Conservation (phyloP, 2,797 vertebrate species). For the Hemitrygon akajei region DNA sequence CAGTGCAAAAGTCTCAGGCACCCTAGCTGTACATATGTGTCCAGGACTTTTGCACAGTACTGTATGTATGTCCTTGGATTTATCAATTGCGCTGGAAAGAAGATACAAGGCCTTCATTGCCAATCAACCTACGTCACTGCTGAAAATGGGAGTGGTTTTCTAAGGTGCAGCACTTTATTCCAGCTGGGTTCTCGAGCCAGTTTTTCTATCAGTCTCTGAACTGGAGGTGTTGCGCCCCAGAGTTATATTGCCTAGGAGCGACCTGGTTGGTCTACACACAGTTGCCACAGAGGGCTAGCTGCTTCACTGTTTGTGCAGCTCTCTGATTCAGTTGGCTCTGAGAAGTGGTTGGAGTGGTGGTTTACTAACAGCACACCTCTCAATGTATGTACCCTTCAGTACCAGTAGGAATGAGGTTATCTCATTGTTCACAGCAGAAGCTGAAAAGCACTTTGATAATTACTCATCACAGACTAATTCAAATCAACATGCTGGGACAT, state of each 20-base stretch:
- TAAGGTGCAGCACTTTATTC: no score
- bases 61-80: no score
- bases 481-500: background rate
- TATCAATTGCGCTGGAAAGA: background rate
- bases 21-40: no score
- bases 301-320: background rate
- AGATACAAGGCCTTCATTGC: background rate
- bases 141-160: background rate
- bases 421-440: background rate
- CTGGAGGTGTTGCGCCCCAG: background rate
- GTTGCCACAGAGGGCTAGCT: background rate
- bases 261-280: background rate
- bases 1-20: no score
- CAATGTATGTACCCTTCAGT: background rate
- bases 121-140: background rate
- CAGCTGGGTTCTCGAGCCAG: background rate
- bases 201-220: background rate
- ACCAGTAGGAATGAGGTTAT: background rate
- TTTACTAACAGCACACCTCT: background rate
- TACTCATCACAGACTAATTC: background rate
- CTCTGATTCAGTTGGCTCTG: background rate
- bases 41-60: no score
- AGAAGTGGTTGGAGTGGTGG: background rate
- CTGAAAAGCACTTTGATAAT: background rate
- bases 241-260: background rate